Evolutionary conservation across 2,888 invertebrate species (phyloP), one percentile per base, ranked within the genome.

Genomic region (Agrotis segetum): DNA sequence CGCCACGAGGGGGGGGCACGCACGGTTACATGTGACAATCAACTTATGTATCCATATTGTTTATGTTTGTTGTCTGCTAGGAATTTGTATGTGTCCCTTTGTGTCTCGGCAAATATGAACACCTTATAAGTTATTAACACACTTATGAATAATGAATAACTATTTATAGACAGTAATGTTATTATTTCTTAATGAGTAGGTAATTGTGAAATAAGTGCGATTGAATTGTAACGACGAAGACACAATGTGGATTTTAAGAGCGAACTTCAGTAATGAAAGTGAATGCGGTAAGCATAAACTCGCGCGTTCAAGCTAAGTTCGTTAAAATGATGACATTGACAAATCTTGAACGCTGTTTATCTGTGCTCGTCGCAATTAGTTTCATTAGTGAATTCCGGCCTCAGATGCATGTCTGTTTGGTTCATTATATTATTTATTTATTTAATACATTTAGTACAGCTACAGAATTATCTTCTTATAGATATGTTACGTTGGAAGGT

Each of bases 1-100:
- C 65, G 71, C 76, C 82, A 78, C 78, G 85, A 81, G 85, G 87
- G 90, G 86, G 89, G 90, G 89, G 88, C 83, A 82, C 79, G 70
- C 77, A 80, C 78, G 71, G 71, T 70, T 75, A 83, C 84, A 88
- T 86, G 87, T 87, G 52, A 83, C 85, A 71, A 72, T 71, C 62
- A 60, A 61, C 81, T 67, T 84, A 85, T 85, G 85, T 85, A 85
- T 69, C 70, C 74, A 69, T 76, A 72, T 80, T 82, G 83, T 82
- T 82, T 82, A 82, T 81, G 61, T 81, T 81, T 80, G 69, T 79
- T 69, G 80, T 73, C 79, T 79, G 79, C 67, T 82, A 62, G 80
- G 72, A 82, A 67, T 67, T 67, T 79, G 67, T 82, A 82, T 59
- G 82, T 72, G 82, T 82, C 59, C 64, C 70, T 65, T 67, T 80